Base-by-base conservation (phyloP, 2,113 vertebrate species). In the Varanus komodoensis region DNA sequence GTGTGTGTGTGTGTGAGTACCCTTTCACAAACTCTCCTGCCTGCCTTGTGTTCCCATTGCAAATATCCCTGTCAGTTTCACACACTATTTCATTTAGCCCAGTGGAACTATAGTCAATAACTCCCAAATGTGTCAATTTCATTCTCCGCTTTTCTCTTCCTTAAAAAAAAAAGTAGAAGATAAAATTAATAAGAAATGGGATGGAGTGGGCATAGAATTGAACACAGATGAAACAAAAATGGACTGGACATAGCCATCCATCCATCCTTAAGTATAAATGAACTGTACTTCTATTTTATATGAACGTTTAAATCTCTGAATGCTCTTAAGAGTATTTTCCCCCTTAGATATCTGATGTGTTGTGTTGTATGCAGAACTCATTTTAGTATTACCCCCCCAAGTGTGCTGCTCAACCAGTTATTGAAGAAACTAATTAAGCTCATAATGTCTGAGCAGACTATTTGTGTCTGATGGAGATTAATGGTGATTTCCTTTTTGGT, bases 401-500 rank as follows among this genome's bases (percentile, higher is more conserved):
- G 81, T 84, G 71, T 77, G 21, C 8, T 64, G 69, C 81, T 84
- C 54, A 84, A 77, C 44, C 88, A 77, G 67, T 84, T 57, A 89
- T 67, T 89, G 81, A 54, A 95, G 90, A 91, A 97, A 88, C 91
- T 85, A 94, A 95, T 95, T 92, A 95, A 93, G 57, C 27, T 0
- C 86, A 90, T 95, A 93, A 95, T 95, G 90, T 93, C 91, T 91
- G 91, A 95, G 86, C 90, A 83, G 74, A 83, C 91, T 69, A 11
- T 93, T 86, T 93, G 92, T 84, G 90, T 73, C 78, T 88, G 91
- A 87, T 88, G 89, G 93, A 96, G 94, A 94, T 14, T 89, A 93
- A 93, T 0, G 87, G 87, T 69, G 52, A 80, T 74, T 27, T 79
- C 86, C 85, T 4, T n/a, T 61, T 23, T 61, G 5, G 69, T 88